Conservation (phyloP, 2,888 invertebrate genomes). For the Ephialtes manifestator region DNA sequence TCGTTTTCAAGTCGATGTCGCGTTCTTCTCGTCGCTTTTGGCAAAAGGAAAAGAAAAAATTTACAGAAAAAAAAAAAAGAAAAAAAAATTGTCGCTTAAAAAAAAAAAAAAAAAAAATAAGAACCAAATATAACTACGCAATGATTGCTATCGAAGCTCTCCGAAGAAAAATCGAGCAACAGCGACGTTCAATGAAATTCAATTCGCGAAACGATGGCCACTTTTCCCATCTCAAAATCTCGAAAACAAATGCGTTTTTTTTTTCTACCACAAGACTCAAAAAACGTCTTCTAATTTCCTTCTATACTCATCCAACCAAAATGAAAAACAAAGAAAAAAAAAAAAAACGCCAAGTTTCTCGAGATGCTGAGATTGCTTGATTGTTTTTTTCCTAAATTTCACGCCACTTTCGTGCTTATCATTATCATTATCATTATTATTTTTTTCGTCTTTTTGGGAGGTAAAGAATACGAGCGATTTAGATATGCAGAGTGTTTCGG, state of each 20-base stretch:
- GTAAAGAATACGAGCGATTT: constrained; percentile 69
- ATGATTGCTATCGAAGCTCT: constrained; percentile 44
- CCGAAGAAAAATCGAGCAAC: constrained; percentile 16
- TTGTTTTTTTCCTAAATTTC: background rate
- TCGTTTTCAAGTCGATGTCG: background rate
- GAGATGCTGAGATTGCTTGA: constrained; percentile 13
- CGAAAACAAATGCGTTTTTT: constrained; percentile 45
- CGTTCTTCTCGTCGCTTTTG: background rate
- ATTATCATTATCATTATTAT: constrained; percentile 7
- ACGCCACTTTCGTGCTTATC: constrained; percentile 23
- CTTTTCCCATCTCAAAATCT: background rate
- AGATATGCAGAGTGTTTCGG: constrained; percentile 69
- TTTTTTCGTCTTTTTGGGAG: constrained; percentile 42
- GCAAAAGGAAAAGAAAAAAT: constrained; percentile 13
- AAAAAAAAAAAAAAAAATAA: constrained; percentile 11
- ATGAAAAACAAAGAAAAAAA: constrained; percentile 42
- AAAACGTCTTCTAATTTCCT: constrained; percentile 21
- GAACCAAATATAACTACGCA: constrained; percentile 37
- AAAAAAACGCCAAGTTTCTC: constrained; percentile 13
- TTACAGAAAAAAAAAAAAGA: constrained; percentile 18
- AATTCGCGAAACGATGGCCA: constrained; percentile 28
- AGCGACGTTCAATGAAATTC: constrained; percentile 2
- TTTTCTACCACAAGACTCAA: constrained; percentile 5
- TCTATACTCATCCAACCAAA: background rate
- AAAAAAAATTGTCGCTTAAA: constrained; percentile 20